Base-by-base conservation (phyloP, 2,797 vertebrate species). In the Malacoraja senta region DNA sequence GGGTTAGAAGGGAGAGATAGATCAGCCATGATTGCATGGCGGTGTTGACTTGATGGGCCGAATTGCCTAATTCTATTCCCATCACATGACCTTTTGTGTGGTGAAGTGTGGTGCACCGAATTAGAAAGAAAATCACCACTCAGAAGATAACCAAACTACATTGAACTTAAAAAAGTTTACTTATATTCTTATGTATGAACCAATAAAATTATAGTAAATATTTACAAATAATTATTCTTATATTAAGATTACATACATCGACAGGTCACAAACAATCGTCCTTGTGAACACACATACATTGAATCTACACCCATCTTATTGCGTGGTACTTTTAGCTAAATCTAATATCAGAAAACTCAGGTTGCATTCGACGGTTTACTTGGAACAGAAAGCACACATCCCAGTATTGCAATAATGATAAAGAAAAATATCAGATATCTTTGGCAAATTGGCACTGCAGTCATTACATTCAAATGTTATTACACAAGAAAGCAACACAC, bases 161-260 rank as follows among this genome's bases (percentile, higher is more conserved):
- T 95, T 96, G 96, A 97, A 97, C 97, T 98, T 98, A 97, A 98
- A 98, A 98, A 99, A 99, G 99, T 98, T 92, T 98, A 98, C 97
- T 98, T 99, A 99, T 99, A 99, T 99, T 99, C 98, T 92, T 76
- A 92, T 92, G 90, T 98, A 98, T 97, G 97, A 98, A 99, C 98
- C 97, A 99, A 99, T 99, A 99, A 99, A 99, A 99, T 99, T 99
- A 99, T 99, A 97, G 98, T 96, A 98, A 99, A 98, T 99, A 99
- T 99, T 99, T 99, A 99, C 99, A 99, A 99, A 99, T 99, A 99
- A 98, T 99, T 98, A 99, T 98, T 97, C 97, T 99, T 98, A 99
- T 98, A 98, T 98, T 98, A 99, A 98, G 97, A 97, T 97, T 98
- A 99, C 98, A 98, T 98, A 98, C 98, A 98, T 97, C 96, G 96